Evolutionary conservation across 2,888 invertebrate genomes (phyloP), one percentile per base, ranked within the genome.

Genomic region (Melinaea marsaeus): DNA sequence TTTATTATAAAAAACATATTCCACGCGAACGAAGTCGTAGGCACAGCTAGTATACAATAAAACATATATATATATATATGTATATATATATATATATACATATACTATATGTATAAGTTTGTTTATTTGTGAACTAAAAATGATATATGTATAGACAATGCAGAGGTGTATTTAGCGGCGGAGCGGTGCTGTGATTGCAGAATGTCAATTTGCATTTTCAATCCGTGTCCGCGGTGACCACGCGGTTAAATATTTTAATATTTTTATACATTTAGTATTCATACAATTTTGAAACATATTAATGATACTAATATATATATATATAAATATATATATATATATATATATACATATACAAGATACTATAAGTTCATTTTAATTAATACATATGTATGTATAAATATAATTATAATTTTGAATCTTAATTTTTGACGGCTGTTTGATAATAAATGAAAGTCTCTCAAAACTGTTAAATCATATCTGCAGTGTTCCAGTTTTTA

Each of bases 161-260:
- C 55, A 61, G 62, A 62, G 57, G 59, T 51, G 35, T 57, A 58
- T 66, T 63, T 61, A 54, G 58, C 63, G 51, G 34, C 54, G 33
- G 51, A 42, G 63, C 63, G 61, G 57, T 55, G 62, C 46, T 57
- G 64, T 60, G 66, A 66, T 66, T 66, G 61, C 45, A 13, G 61
- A 11, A 32, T 63, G 66, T 60, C 66, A 64, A 64, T 66, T 66
- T 66, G 61, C 62, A 62, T 56, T 59, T 47, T 46, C 57, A 60
- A 61, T 63, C 57, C 60, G 58, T 48, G 6, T 42, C 13, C 22
- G 33, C 13, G 58, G 35, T 47, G 37, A 42, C 58, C 22, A 55
- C 13, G 57, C 3, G 1, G 13, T 61, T 51, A 32, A 48, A 51
- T 51, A 54, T 37, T 33, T 13, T n/a, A 4, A n/a, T 48, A 48